Percentiles rank a stretch among this genome's conserved stretches.
phyloP scores from a whole-genome alignment of 1,140 invertebrate species.

The Halyomorpha halys region DNA sequence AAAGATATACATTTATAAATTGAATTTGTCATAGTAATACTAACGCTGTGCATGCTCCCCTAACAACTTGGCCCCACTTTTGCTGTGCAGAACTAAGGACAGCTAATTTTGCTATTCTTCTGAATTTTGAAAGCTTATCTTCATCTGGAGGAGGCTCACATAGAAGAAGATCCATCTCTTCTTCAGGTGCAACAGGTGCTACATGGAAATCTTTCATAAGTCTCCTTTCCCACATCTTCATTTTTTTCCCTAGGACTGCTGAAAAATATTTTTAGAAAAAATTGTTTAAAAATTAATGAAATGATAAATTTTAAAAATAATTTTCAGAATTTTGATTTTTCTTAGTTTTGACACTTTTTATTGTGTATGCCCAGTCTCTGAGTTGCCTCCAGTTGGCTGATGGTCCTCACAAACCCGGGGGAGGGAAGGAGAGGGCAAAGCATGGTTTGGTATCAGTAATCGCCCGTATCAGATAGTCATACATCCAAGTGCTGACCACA shows the following conservation, averaged over 20 bases:
- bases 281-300: too few species aligned
- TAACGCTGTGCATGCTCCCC: constrained; percentile 45
- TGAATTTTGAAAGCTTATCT: constrained; percentile 53
- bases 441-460: too few species aligned
- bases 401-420: too few species aligned
- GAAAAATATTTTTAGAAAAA: neutral
- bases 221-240: constrained; percentile 68
- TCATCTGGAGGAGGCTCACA: constrained; percentile 45
- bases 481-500: too few species aligned
- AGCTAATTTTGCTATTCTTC: constrained; percentile 58
- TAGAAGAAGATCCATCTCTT: constrained; percentile 40
- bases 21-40: constrained; percentile 30
- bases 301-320: too few species aligned
- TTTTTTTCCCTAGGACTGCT: constrained; percentile 43
- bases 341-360: too few species aligned
- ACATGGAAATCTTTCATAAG: constrained; percentile 81
- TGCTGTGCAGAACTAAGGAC: constrained; percentile 50
- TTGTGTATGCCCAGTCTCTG: too few species aligned
- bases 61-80: constrained; percentile 60
- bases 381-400: too few species aligned
- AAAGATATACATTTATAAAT: too few species aligned
- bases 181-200: constrained; percentile 49
- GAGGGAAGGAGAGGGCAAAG: too few species aligned
- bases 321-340: too few species aligned
- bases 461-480: too few species aligned